Evolutionary conservation across 2,888 invertebrate genomes (phyloP).

Genomic region (Ceriagrion tenellum): DNA sequence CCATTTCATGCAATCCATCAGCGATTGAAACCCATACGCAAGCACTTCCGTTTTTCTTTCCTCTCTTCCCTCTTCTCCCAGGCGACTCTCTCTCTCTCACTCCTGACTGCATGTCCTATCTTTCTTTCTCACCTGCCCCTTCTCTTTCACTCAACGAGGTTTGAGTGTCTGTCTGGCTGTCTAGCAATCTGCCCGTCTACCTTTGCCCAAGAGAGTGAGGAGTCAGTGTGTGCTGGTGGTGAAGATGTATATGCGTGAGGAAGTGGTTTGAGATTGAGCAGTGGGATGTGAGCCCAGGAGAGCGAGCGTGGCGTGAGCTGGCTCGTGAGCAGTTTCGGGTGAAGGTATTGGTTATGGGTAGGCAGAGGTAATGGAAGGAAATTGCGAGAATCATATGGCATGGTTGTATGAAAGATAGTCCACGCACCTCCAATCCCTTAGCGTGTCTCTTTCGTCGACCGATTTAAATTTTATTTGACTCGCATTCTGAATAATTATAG

Average conservation of each 20-base stretch:
- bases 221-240: background rate
- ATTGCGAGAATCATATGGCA: no score
- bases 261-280: background rate
- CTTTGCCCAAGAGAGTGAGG: background rate
- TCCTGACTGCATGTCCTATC: background rate
- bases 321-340: background rate
- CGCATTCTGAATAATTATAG: no score
- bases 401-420: no score
- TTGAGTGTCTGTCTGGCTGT: constrained; percentile 12
- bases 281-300: background rate
- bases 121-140: background rate
- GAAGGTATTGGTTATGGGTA: no score
- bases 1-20: constrained; percentile 52
- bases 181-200: background rate
- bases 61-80: background rate
- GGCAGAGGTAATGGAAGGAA: no score
- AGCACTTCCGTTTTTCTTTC: background rate
- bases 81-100: background rate
- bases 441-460: no score
- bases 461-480: no score
- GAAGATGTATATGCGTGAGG: background rate
- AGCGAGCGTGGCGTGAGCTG: background rate
- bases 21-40: constrained; percentile 53
- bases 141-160: background rate
- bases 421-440: no score